Base-by-base conservation (phyloP, 2,797 vertebrate species). In the Heterohyrax brucei region DNA sequence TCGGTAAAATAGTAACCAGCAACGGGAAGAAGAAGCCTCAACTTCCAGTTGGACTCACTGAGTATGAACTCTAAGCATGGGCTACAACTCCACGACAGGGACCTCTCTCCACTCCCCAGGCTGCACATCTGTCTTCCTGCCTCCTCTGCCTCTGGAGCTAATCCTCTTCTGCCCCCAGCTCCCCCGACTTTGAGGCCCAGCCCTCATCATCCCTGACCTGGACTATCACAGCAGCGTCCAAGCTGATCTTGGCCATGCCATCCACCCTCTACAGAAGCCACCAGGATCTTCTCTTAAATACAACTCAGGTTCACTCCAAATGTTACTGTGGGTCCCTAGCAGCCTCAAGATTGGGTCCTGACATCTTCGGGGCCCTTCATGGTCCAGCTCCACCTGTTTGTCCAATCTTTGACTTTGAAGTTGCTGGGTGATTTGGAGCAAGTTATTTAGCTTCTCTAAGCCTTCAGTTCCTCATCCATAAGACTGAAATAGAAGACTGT, bases 151-250 rank as follows among this genome's bases (percentile, higher is more conserved):
- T 33, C 68, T 33, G 33, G n/a, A 72, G 16, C n/a, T 18, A 19
- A 33, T 21, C 33, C 13, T 56, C 22, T 56, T 39, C 50, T 30
- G 70, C 46, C 48, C 73, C 64, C 7, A 19, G 30, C 10, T 96
- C 96, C 95, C n/a, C 92, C 95, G 95, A 97, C 46, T 6, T 33
- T 5, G 53, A 73, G 87, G 80, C 62, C 48, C 14, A 61, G 62
- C 48, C 78, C 44, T 61, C 44, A 4, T 21, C 28, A 56, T 7
- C 33, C n/a, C 39, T 82, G 16, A 10, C 7, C 10, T 0, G 4
- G 8, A 89, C 76, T 21, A 3, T 0, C 6, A 30, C n/a, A 77
- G 77, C 5, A 10, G 48, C 48, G 61, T 77, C 81, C 22, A 39
- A 18, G 44, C 62, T 64, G 28, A 5, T 14, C 64, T 22, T 1